These are phyloP conservation scores for Patella ulyssiponensis DNA, from an alignment of 2,888 invertebrate species.

Conservation along the genomic window DNA sequence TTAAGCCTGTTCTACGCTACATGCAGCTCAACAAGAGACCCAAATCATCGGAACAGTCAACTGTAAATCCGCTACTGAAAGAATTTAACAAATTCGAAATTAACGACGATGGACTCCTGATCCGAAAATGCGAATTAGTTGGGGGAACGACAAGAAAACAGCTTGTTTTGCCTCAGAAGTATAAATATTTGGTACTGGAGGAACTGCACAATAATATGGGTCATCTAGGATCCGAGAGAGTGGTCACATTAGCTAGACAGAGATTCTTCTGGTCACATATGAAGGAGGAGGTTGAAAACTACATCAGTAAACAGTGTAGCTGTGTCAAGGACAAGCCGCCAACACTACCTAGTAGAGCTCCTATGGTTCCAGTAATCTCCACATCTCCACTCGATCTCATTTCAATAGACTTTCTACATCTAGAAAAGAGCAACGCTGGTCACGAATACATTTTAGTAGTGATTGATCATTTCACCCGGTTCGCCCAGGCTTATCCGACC, in stretches of 20 bases:
- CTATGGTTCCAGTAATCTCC: constrained; percentile 30
- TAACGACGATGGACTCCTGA: not conserved
- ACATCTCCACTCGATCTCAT: constrained; percentile 34
- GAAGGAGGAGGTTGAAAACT: constrained; percentile 22
- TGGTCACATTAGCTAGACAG: constrained; percentile 14
- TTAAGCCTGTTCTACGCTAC: not conserved
- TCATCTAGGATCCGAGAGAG: constrained; percentile 26
- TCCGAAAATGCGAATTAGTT: not conserved
- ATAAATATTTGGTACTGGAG: not conserved
- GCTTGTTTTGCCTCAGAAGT: constrained; percentile 13
- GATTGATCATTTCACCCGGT: constrained; percentile 27
- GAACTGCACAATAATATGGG: constrained; percentile 31
- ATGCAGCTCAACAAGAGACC: not conserved
- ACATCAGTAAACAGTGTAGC: constrained; percentile 22
- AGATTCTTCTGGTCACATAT: constrained; percentile 22
- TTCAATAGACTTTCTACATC: constrained; percentile 37
- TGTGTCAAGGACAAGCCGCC: constrained; percentile 25
- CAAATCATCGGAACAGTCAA: not conserved
- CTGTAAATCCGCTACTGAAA: not conserved
- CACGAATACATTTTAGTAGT: constrained; percentile 24
- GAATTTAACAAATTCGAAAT: constrained; percentile 1
- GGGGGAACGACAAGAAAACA: constrained; percentile 6
- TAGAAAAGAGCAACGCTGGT: constrained; percentile 30
- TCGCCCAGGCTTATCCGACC: constrained; percentile 29
- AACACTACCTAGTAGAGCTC: constrained; percentile 18